These are phyloP conservation scores for Lasioglossum morio DNA, from an alignment of 2,888 invertebrate genomes.

Conservation along the genomic window DNA sequence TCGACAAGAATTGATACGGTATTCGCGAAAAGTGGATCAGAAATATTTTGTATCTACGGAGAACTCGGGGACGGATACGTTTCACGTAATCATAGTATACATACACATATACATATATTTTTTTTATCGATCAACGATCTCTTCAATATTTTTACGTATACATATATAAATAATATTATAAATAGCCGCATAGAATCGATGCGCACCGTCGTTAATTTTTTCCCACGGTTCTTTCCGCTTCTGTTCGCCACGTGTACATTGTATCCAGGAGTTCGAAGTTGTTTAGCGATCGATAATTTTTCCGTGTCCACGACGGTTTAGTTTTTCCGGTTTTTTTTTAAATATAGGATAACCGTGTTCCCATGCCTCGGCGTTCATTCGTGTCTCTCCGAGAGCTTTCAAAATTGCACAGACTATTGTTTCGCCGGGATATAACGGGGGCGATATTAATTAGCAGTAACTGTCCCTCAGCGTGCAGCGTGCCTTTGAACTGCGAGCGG, in stretches of 20 bases:
- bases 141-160: constrained; percentile 61
- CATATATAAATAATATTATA: constrained; percentile 38
- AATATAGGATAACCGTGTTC: neutral
- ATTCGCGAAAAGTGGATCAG: neutral
- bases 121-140: constrained; percentile 71
- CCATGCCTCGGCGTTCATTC: neutral
- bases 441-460: constrained; percentile 24
- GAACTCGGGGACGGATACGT: neutral
- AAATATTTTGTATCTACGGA: neutral
- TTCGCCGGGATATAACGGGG: neutral
- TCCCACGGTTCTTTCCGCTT: neutral
- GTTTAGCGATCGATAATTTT: constrained; percentile 5
- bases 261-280: neutral
- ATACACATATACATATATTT: constrained; percentile 67
- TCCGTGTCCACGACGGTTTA: constrained; percentile 5
- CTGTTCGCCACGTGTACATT: constrained; percentile 20
- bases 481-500: neutral
- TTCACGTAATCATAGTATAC: constrained; percentile 46
- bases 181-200: constrained; percentile 29
- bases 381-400: neutral
- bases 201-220: constrained; percentile 26
- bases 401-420: neutral
- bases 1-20: neutral
- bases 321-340: neutral
- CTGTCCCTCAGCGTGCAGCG: constrained; percentile 27